Evolutionary conservation across 2,797 vertebrate species (phyloP).

Genomic region (Chromobotia macracanthus): DNA sequence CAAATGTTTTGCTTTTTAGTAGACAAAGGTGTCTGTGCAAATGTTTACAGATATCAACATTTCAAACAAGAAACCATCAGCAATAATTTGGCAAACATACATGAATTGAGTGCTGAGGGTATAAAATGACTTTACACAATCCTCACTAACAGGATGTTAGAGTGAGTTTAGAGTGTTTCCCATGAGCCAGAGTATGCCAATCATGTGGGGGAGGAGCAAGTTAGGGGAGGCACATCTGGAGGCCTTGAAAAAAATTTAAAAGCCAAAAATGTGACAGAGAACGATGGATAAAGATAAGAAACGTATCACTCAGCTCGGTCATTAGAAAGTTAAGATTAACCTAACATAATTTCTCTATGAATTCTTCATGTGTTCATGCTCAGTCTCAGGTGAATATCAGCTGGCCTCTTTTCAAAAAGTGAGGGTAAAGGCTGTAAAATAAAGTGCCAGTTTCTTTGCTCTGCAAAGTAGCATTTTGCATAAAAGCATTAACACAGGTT

Average conservation of each 20-base stretch:
- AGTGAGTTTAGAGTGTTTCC: constrained; percentile 10
- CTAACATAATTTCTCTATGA: not conserved
- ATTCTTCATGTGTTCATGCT: not conserved
- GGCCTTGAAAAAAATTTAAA: not conserved
- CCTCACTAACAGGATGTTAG: constrained; percentile 29
- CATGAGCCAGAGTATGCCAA: constrained; percentile 3
- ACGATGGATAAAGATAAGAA: constrained; percentile 1
- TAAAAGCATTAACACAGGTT: constrained; percentile 7
- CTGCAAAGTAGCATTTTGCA: not conserved
- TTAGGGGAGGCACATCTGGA: not conserved
- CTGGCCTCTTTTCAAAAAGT: not conserved
- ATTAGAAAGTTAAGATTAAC: not conserved
- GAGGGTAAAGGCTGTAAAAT: not conserved
- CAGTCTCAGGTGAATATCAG: not conserved
- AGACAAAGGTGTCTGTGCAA: not conserved
- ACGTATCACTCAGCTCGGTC: not conserved
- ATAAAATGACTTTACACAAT: not conserved
- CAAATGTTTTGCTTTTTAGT: not conserved
- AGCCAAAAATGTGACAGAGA: not conserved
- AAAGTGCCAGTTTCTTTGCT: not conserved
- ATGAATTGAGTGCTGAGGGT: not conserved
- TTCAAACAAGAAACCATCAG: not conserved
- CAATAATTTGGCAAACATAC: not conserved
- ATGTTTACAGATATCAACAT: not conserved
- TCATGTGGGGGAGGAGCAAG: not conserved